These are phyloP conservation scores for Microctenopoma lineatum DNA, from an alignment of 2,797 vertebrate species.

Conservation along the genomic window DNA sequence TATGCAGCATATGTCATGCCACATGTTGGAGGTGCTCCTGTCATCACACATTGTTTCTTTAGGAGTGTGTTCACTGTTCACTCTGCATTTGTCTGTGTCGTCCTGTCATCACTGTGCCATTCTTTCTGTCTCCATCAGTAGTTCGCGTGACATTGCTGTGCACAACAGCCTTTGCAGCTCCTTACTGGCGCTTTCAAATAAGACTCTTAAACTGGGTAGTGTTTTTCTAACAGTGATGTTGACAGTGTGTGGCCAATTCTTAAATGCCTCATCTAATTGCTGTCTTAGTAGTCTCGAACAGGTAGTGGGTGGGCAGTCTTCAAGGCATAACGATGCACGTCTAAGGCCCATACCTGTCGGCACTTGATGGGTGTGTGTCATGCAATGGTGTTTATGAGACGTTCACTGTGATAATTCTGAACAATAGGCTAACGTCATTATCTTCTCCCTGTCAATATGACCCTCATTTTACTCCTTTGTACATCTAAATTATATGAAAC, in stretches of 20 bases:
- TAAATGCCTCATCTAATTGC: conserved; percentile 51
- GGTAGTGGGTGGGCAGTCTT: conserved; percentile 8
- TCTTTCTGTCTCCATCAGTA: conserved; percentile 52
- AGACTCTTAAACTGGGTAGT: not conserved
- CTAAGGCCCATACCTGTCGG: conserved; percentile 51
- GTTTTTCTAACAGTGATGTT: conserved; percentile 22
- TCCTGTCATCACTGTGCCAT: conserved; percentile 47
- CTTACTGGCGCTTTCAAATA: not conserved
- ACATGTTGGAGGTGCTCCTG: conserved; percentile 30
- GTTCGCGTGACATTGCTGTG: conserved; percentile 47
- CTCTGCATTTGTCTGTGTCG: not conserved
- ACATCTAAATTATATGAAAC: conserved; percentile 48
- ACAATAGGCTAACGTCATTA: conserved; percentile 67
- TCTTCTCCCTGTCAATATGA: conserved; percentile 41
- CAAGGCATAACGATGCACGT: conserved; percentile 7
- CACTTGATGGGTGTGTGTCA: conserved; percentile 35
- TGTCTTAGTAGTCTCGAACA: conserved; percentile 24
- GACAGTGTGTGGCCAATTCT: conserved; percentile 23
- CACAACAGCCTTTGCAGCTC: conserved; percentile 21
- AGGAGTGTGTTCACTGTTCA: conserved; percentile 6
- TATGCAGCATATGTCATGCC: conserved; percentile 32
- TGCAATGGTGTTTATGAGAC: conserved; percentile 44
- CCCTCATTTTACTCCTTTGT: conserved; percentile 66
- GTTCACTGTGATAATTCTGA: conserved; percentile 59
- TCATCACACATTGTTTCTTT: conserved; percentile 7